A percentile compares a stretch with the other conserved stretches of the same genome.
phyloP scores from a whole-genome alignment of 2,888 invertebrate species.

The Rutpela maculata region DNA sequence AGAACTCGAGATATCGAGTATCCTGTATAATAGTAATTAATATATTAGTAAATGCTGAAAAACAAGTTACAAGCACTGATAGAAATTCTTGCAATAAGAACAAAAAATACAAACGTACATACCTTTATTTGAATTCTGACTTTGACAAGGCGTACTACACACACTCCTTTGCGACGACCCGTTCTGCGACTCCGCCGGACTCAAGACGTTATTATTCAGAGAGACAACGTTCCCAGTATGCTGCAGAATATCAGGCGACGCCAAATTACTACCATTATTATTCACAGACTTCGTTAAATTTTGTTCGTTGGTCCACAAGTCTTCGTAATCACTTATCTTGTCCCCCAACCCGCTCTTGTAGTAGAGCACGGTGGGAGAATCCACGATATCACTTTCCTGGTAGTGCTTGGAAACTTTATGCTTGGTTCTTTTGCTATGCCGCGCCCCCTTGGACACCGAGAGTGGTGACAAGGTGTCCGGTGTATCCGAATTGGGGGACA shows the following conservation, averaged over 20 bases:
- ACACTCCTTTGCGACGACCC: constrained; percentile 62
- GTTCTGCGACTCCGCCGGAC: constrained; percentile 69
- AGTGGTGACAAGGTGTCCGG: constrained; percentile 72
- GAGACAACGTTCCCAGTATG: constrained; percentile 77
- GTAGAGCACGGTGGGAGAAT: constrained; percentile 88
- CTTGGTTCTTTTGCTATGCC: constrained; percentile 72
- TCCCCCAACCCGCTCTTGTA: constrained; percentile 92
- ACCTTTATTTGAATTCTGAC: constrained; percentile 63
- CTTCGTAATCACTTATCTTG: constrained; percentile 96
- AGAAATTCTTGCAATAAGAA: too few relatives aligned
- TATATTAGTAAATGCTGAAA: too few relatives aligned
- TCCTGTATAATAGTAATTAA: too few relatives aligned
- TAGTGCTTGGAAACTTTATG: constrained; percentile 84
- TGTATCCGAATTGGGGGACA: constrained; percentile 74
- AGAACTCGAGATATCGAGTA: too few relatives aligned
- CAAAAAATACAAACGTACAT: neutral
- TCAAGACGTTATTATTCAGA: constrained; percentile 75
- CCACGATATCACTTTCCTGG: constrained; percentile 88
- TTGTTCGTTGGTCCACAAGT: constrained; percentile 84
- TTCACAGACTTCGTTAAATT: constrained; percentile 70
- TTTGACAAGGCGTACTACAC: constrained; percentile 66
- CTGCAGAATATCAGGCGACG: constrained; percentile 70
- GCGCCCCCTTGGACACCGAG: constrained; percentile 77
- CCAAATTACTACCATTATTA: constrained; percentile 57
- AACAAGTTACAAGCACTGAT: too few relatives aligned